These are phyloP conservation scores for Chelonus formosanus DNA, from an alignment of 2,888 invertebrate genomes.

Conservation along the genomic window DNA sequence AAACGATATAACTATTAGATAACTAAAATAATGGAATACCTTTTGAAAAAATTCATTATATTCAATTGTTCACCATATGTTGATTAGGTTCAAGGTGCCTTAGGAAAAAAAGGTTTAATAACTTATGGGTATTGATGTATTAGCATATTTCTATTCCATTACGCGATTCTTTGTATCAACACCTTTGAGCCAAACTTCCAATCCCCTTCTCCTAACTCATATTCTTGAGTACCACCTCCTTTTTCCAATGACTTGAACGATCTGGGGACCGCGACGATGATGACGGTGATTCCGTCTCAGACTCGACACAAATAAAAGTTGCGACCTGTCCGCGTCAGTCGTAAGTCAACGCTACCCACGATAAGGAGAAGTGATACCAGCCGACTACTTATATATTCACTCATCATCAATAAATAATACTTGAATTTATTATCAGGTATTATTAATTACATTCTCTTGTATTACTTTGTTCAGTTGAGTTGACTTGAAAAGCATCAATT, in stretches of 20 bases:
- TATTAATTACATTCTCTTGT: background rate
- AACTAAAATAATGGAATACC: too few species aligned
- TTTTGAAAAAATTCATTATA: too few species aligned
- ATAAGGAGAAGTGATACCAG: constrained; percentile 20
- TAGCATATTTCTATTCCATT: too few species aligned
- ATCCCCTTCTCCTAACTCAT: constrained; percentile 9
- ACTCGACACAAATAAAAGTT: constrained; percentile 36
- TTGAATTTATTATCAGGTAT: background rate
- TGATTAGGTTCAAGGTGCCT: too few species aligned
- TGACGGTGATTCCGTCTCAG: constrained; percentile 31
- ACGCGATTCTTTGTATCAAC: too few species aligned
- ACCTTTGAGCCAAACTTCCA: constrained; percentile 13
- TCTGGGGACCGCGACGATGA: constrained; percentile 25
- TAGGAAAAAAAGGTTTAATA: too few species aligned
- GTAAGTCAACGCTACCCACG: constrained; percentile 32
- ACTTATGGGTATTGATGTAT: too few species aligned
- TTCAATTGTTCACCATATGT: too few species aligned
- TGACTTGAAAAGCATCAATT: too few species aligned
- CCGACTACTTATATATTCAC: background rate
- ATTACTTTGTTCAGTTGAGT: too few species aligned
- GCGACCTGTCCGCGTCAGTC: constrained; percentile 34
- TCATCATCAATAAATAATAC: background rate
- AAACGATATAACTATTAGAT: too few species aligned
- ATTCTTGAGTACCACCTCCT: constrained; percentile 4
- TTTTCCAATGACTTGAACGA: constrained; percentile 15